Base-by-base conservation (phyloP, 1,140 invertebrate genomes). In the Atopsyche davidsoni region DNA sequence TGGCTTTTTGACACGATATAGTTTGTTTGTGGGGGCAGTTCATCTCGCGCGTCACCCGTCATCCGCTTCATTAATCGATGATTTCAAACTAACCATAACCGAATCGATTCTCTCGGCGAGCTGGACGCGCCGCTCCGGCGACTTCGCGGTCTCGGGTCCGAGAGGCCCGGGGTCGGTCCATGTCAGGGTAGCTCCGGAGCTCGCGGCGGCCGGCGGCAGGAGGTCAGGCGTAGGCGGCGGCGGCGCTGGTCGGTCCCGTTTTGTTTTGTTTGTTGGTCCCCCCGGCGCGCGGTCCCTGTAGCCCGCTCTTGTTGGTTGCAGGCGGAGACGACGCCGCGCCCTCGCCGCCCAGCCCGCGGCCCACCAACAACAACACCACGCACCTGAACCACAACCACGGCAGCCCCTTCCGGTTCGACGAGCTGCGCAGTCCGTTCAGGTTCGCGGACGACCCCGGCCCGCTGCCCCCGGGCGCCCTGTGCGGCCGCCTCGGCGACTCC, bases 401-500 rank as follows among this genome's bases (percentile, higher is more conserved):
- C 25, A 82, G 80, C 58, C 83, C 84, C 2, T 86, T 85, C 64
- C 78, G 86, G 6, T 88, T 89, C 68, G 86, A 89, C 60, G 82
- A 83, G 7, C 52, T 58, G 19, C 43, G 52, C 39, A 58, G 56
- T 25, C 56, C 52, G 2, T 88, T 86, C 70, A 72, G 86, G 51
- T 87, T 89, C 64, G 83, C 83, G 34, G 87, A 90, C 53, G 86
- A 87, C 59, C 75, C 84, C 60, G 83, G 84, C 0, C 69, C 81
- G 57, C 72, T 79, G 9, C 79, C 79, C 11, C 78, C 81, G 2
- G 81, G 81, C 3, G 84, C 83, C 1, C 85, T 89, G 73, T 84
- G 86, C 31, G 82, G 85, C 1, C 74, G 87, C 1, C 68, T 89
- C 16, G 87, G 88, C 9, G 87, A 91, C 55, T 89, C 87, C 0